Percentiles rank a stretch among this genome's conserved stretches.
Evolutionary conservation across 2,113 vertebrate genomes (phyloP).

Genomic region (Greenwoodochromis staneri): DNA sequence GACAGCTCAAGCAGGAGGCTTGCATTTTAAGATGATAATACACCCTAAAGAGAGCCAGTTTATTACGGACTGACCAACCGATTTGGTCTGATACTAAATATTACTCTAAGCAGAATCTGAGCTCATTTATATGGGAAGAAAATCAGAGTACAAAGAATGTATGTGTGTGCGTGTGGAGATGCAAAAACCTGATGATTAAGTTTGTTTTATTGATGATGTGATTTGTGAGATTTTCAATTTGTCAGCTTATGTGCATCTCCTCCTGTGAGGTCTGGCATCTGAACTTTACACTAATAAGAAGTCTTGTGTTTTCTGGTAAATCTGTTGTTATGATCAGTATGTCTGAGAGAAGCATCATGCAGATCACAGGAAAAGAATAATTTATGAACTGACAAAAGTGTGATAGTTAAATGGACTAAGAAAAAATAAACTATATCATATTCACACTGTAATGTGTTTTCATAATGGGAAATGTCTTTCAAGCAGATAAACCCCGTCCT

Average conservation of each 20-base stretch:
- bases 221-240: neutral
- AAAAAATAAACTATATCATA: neutral
- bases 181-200: neutral
- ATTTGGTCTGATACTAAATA: neutral
- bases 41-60: neutral
- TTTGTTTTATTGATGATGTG: neutral
- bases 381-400: neutral
- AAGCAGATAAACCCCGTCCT: neutral
- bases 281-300: neutral
- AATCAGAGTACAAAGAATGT: rapidly evolving
- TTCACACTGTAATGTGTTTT: neutral
- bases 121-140: neutral
- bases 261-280: neutral
- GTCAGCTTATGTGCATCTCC: neutral
- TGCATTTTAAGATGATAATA: rapidly evolving
- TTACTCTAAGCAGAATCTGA: neutral
- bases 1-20: neutral
- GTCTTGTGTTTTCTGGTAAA: neutral
- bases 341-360: rapidly evolving
- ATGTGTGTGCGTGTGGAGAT: rapidly evolving
- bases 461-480: neutral
- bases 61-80: rapidly evolving
- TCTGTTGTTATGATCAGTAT: neutral
- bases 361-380: neutral
- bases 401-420: neutral